Base-by-base conservation (phyloP, 1,140 invertebrate species). In the Drosophila orena region DNA sequence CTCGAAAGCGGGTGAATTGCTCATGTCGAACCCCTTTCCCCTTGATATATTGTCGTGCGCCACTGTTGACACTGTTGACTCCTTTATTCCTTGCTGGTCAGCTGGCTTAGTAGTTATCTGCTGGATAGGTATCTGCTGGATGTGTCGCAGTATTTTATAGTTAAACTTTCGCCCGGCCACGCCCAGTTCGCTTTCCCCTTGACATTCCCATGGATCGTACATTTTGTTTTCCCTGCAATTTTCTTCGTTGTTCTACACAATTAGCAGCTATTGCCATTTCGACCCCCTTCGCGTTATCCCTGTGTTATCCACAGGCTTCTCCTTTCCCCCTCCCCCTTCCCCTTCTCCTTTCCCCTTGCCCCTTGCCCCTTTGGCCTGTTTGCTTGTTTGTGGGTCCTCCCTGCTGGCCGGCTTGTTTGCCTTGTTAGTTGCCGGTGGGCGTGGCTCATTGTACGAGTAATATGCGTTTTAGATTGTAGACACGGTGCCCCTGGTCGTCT, bases 201-300 rank as follows among this genome's bases (percentile, higher is more conserved):
- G 79, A 89, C 79, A 83, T 79, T 61, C 52, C 49, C 61, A 59
- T 77, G 64, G 83, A 88, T 73, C 80, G 75, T 77, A 72, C 84
- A 79, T 76, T 86, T 88, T 88, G 83, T 86, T 86, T 86, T 86
- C 81, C 68, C 83, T 88, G 79, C 83, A 88, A 88, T 88, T 89
- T 76, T 88, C 83, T 83, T 89, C 65, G 65, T 88, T 88, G 83
- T 83, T 88, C 84, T 88, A 88, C 83, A 88, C 83, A 89, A 88
- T 88, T 88, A 88, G 77, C 79, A 88, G 83, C 66, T 73, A 79
- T 88, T 79, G 75, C 65, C 55, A 49, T 57, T 64, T 57, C 30
- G 15, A 22, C 17, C 38, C 37, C 30, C 7, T 8, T 22, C 47
- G 46, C 17, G 14, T 27, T 34, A 12, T 46, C 47, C 24, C 7